Base-by-base conservation (phyloP, 92 coral and sea anemone species). In the Diadumene lineata region DNA sequence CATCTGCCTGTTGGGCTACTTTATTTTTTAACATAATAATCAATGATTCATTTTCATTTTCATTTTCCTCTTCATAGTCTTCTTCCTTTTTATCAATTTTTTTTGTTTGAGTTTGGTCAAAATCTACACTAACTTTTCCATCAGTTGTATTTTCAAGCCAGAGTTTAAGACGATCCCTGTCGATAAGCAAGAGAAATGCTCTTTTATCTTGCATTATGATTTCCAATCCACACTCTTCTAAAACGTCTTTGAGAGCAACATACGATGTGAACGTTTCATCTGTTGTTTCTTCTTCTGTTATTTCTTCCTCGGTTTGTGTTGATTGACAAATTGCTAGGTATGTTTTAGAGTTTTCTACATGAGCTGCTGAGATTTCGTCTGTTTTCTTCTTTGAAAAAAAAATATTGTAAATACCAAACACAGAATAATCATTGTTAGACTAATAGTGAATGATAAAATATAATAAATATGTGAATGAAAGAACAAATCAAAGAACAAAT, bases 81-180 rank as follows among this genome's bases (percentile, higher is more conserved):
- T 33, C 67, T 32, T 43, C 70, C 0, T 60, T 74, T 72, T 72
- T 65, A 29, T 43, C 44, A 74, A 74, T 61, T 48, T 70, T 74
- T 46, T 74, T 63, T 1, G 46, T 70, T 24, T 50, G 79, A 1
- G 55, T 68, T 13, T 68, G 72, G 60, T 85, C 78, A 51, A 75
- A 74, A 60, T 21, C 65, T 28, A 79, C 63, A 21, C 68, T 30
- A 18, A 82, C 57, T 62, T 60, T 85, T 31, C 88, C 90, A 74
- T 64, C 81, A 22, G 93, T 77, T 18, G 31, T 77, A 48, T 72
- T 79, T 38, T 73, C 79, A 21, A 89, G 76, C 90, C 93, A 89
- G 19, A 66, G 72, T 60, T 82, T 80, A 51, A 85, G 80, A 27
- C 53, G 50, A 70, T 89, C 90, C 51, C 90, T 89, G 24, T 89